Conservation (phyloP, 2,888 invertebrate genomes). For the Hymenopus coronatus region DNA sequence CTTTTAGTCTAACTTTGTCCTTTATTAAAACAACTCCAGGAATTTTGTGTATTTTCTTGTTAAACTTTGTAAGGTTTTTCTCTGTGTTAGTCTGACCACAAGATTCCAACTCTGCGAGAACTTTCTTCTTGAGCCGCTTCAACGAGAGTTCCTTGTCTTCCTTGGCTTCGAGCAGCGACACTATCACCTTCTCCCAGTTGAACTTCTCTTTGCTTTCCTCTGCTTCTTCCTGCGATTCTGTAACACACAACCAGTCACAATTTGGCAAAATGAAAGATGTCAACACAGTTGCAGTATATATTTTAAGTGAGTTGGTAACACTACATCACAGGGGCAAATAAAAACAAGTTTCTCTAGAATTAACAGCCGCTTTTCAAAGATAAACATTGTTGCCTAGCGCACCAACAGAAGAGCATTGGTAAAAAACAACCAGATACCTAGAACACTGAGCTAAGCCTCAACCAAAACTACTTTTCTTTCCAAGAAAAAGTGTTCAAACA, state of each 20-base stretch:
- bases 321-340: too few relatives aligned
- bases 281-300: too few relatives aligned
- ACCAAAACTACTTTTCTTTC: too few relatives aligned
- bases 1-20: constrained; percentile 42
- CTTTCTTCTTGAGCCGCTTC: constrained; percentile 74
- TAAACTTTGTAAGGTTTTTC: constrained; percentile 67
- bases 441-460: too few relatives aligned
- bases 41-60: constrained; percentile 67
- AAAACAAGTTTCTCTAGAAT: too few relatives aligned
- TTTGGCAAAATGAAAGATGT: too few relatives aligned
- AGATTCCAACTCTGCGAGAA: constrained; percentile 60
- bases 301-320: too few relatives aligned
- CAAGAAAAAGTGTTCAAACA: too few relatives aligned
- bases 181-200: constrained; percentile 53
- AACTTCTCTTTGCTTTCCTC: constrained; percentile 42
- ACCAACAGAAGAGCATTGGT: too few relatives aligned
- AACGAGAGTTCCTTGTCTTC: constrained; percentile 62
- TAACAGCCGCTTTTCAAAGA: too few relatives aligned
- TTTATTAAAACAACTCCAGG: constrained; percentile 61
- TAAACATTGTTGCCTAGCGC: too few relatives aligned
- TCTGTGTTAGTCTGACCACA: constrained; percentile 55
- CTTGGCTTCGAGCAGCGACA: constrained; percentile 52
- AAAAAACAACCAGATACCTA: too few relatives aligned
- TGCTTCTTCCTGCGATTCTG: neutral
- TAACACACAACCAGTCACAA: neutral